Evolutionary conservation across 2,888 invertebrate genomes (phyloP), one percentile per base, ranked within the genome.

Genomic region (Alviniconcha strummeri): DNA sequence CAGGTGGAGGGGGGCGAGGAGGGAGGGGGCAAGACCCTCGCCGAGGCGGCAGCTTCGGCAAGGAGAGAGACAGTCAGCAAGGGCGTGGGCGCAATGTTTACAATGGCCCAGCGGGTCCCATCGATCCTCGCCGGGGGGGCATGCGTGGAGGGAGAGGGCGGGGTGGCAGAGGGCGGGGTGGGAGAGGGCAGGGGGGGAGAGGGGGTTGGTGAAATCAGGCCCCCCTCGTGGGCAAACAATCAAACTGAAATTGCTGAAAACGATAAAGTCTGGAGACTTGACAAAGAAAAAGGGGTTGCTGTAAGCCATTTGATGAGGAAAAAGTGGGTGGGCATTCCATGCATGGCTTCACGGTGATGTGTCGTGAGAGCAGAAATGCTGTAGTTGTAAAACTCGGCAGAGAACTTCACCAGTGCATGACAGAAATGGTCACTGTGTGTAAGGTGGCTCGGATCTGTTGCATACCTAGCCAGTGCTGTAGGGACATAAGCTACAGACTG

Each of bases 21-120:
- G 84, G 83, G 17, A 77, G 83, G 64, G 85, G 87, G 56, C 83
- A 83, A 60, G 82, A 83, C 57, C 82, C 85, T 69, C 83, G 85
- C 74, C 76, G 83, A 69, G 85, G 82, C 55, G 84, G 81, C 74
- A 55, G 82, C 72, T 82, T 56, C 72, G 56, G 54, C 19, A 80
- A 83, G 11, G 77, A 82, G 17, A 60, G 79, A 13, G 60, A 60
- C 60, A 4, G 9, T 60, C 60, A 60, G 60, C 60, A 8, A 60
- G 69, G 84, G 78, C 83, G 81, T 6, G 56, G 80, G 0, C 84
- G 83, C 11, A 76, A 54, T 54, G 69, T 82, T 1, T 82, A 82
- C 69, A 82, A 82, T 8, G 76, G 82, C 13, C 83, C 77, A 5
- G 79, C 64, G 0, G 81, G 80, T 55, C 81, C 80, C 15, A 64